phyloP scores from a whole-genome alignment of 1,140 invertebrate genomes.

The Heliconius hermathena region DNA sequence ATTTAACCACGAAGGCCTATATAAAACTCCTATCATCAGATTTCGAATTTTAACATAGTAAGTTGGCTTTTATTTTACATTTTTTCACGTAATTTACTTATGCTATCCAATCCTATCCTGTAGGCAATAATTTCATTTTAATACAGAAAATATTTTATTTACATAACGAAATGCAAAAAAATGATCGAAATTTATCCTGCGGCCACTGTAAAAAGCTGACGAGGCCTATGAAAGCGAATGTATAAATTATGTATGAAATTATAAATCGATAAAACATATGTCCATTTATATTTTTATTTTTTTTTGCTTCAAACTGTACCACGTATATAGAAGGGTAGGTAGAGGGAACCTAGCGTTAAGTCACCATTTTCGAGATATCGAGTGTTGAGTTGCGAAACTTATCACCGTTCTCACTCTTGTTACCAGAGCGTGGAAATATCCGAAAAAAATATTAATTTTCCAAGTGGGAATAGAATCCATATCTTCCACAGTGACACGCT shows the following conservation, averaged over 20 bases:
- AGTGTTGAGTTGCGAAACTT: too few species aligned
- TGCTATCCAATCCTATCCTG: not conserved
- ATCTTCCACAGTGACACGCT: too few species aligned
- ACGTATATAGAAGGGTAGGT: too few species aligned
- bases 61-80: not conserved
- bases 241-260: slow-evolving; percentile 5
- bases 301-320: not conserved
- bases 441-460: too few species aligned
- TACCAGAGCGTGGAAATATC: too few species aligned
- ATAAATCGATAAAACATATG: not conserved
- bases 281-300: not conserved
- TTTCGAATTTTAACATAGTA: not conserved
- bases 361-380: too few species aligned
- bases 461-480: too few species aligned
- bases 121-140: not conserved
- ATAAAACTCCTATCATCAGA: not conserved
- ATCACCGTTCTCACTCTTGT: too few species aligned
- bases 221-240: slow-evolving; percentile 13
- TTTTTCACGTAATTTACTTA: not conserved
- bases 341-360: too few species aligned
- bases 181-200: not conserved
- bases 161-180: not conserved
- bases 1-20: too few species aligned
- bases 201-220: slow-evolving; percentile 3
- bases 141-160: not conserved